A percentile compares a stretch with the other conserved stretches of the same genome.
These are phyloP conservation scores for Arizona elegans DNA, from an alignment of 2,113 vertebrate genomes.

Conservation along the genomic window DNA sequence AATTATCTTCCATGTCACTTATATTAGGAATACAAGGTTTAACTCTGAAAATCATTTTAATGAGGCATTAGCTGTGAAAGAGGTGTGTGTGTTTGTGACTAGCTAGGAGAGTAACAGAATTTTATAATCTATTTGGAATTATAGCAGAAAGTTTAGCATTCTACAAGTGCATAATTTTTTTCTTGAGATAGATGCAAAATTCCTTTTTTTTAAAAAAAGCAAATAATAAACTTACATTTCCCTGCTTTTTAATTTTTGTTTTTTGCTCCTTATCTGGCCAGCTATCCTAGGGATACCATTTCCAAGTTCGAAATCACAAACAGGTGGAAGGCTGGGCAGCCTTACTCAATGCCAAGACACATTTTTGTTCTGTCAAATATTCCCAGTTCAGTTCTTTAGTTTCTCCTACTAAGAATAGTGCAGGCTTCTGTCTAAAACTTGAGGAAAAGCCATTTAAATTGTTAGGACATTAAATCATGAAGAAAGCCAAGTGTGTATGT, in stretches of 20 bases:
- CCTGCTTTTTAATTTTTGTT: not conserved
- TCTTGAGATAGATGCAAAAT: not conserved
- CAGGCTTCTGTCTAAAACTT: not conserved
- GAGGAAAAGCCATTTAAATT: not conserved
- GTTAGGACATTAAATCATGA: not conserved
- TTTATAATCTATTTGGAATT: constrained; percentile 28
- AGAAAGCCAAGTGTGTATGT: not conserved
- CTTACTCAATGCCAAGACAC: not conserved
- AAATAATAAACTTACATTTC: not conserved
- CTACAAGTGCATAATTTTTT: not conserved
- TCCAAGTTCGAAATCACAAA: not conserved
- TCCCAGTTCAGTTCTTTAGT: not conserved
- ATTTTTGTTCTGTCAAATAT: not conserved
- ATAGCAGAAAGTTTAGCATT: not conserved
- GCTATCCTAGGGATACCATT: not conserved
- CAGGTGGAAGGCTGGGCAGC: not conserved
- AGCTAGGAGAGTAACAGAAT: constrained; percentile 1
- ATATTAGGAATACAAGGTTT: constrained; percentile 59
- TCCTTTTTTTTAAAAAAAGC: not conserved
- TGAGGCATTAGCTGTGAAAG: constrained; percentile 46
- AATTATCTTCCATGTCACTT: constrained; percentile 63
- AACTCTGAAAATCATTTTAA: constrained; percentile 54
- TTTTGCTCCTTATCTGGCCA: not conserved
- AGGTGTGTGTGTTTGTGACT: constrained; percentile 42
- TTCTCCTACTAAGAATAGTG: not conserved